Percentiles rank a stretch among this genome's conserved stretches.
Conservation (phyloP, 2,113 vertebrate genomes). For the Caretta caretta region DNA sequence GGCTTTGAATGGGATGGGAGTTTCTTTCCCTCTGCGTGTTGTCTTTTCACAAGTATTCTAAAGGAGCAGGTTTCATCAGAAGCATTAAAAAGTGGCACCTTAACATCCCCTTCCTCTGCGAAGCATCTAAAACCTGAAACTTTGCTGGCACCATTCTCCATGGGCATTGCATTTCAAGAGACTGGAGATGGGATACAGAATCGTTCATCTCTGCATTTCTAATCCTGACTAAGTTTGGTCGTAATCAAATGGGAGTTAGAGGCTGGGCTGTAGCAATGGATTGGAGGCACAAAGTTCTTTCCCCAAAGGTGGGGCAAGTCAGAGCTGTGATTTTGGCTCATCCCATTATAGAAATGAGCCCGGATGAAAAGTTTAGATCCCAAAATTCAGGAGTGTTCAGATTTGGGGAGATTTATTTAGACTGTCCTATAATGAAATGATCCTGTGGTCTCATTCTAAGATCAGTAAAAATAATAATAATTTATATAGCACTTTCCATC, state of each 20-base stretch:
- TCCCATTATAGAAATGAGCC: background rate
- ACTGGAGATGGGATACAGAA: accelerated
- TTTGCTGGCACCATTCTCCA: background rate
- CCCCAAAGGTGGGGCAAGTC: background rate
- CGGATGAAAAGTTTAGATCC: background rate
- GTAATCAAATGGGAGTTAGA: background rate
- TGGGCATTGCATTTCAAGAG: background rate
- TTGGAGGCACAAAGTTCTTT: background rate
- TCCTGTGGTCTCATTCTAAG: constrained; percentile 39
- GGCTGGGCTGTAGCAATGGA: background rate
- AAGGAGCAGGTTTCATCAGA: background rate
- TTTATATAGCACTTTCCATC: constrained; percentile 61
- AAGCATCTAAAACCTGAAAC: background rate
- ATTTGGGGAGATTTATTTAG: background rate
- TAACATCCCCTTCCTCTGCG: background rate
- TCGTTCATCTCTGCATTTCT: background rate
- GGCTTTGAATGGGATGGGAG: background rate
- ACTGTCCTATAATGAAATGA: constrained; percentile 12
- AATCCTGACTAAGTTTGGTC: background rate
- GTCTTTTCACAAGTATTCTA: background rate
- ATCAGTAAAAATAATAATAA: constrained; percentile 41
- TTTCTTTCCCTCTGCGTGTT: background rate
- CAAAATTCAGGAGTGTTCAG: background rate
- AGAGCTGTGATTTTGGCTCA: background rate
- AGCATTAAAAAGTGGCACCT: background rate